Percentiles rank a stretch among this genome's conserved stretches.
These are phyloP conservation scores for Pseudeuparius sepicola DNA, from an alignment of 2,888 invertebrate genomes.

Conservation along the genomic window DNA sequence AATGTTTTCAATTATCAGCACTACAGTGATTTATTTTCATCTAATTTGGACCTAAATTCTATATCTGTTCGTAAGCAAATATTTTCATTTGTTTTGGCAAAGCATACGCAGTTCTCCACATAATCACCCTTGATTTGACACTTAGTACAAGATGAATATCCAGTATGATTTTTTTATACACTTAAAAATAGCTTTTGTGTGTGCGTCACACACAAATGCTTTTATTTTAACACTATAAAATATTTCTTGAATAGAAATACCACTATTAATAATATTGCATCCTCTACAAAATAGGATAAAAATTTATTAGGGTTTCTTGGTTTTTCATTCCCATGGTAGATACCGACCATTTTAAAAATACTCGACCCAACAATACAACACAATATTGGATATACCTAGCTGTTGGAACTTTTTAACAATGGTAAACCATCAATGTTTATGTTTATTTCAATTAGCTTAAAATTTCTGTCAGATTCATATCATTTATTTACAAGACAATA, in stretches of 20 bases:
- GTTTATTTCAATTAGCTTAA: too few species aligned
- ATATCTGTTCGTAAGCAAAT: too few species aligned
- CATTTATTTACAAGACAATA: too few species aligned
- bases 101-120: too few species aligned
- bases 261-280: background rate
- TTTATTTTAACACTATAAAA: too few species aligned
- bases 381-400: conserved; percentile 6
- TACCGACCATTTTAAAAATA: background rate
- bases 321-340: too few species aligned
- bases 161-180: background rate
- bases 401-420: conserved; percentile 5
- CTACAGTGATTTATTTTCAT: too few species aligned
- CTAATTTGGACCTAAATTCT: too few species aligned
- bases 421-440: conserved; percentile 9
- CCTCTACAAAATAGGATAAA: conserved; percentile 1
- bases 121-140: conserved; percentile 4
- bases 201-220: conserved; percentile 10
- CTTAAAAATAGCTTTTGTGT: background rate
- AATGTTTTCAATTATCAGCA: too few species aligned
- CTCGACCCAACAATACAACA: background rate
- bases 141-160: conserved; percentile 6
- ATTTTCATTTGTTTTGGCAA: too few species aligned
- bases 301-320: background rate
- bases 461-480: too few species aligned
- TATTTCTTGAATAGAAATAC: background rate